Evolutionary conservation across 2,888 invertebrate species (phyloP), one percentile per base, ranked within the genome.

Genomic region (Sarcophaga rosellei): DNA sequence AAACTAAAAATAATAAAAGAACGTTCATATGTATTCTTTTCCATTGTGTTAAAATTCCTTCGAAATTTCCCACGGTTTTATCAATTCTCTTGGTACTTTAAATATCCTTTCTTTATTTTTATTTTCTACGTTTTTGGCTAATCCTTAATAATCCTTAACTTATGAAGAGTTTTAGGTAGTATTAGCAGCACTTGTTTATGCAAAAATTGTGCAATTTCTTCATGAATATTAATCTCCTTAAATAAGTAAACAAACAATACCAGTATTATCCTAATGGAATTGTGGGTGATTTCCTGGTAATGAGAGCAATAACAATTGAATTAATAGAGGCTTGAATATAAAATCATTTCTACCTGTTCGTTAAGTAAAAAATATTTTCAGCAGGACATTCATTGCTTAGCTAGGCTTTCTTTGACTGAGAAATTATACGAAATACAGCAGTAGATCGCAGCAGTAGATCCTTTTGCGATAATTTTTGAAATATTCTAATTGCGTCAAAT

Each of bases 181-280:
- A 75, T 72, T 85, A 79, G 53, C 70, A 70, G 21, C 61, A 68
- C 62, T 63, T 77, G 69, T 75, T 69, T 62, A 72, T 66, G 25
- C 21, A 47, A 74, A 77, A 74, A 85, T 69, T 78, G 65, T 53
- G 12, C 12, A 65, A 81, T 72, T 35, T 35, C 8, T 35, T 35
- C 8, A 35, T 35, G 35, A 10, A 35, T 35, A 35, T 35, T 35
- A 35, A 35, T 35, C 35, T 10, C 35, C 8, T 35, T 35, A 35
- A 35, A 35, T 35, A 35, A 35, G 35, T 35, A 35, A 35, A 35
- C 25, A 25, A 25, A 25, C 35, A 35, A 35, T 35, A 35, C 35
- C 2, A 8, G 35, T 8, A 35, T 35, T 35, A 35, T 35, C 35
- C 8, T 53, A 53, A 17, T 53, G 17, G 0, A 53, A 53, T 17